Evolutionary conservation across 2,113 vertebrate genomes (phyloP).

Genomic region (Hepsetus odoe): DNA sequence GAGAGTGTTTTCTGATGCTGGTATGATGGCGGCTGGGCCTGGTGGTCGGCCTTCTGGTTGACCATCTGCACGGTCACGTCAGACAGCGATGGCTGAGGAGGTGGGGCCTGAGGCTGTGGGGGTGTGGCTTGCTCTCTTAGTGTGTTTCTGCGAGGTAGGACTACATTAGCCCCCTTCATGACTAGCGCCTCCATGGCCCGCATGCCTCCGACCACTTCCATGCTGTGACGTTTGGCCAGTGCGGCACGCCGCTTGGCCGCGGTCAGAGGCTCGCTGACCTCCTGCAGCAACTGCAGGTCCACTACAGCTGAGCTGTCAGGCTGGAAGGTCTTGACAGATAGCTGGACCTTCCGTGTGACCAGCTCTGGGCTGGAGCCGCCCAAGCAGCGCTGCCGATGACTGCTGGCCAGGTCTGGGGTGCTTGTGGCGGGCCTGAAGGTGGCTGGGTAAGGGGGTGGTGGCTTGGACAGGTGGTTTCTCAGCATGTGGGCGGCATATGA

Average conservation of each 20-base stretch:
- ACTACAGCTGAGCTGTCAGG: conserved; percentile 92
- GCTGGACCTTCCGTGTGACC: conserved; percentile 92
- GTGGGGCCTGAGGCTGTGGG: conserved; percentile 59
- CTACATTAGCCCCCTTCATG: conserved; percentile 79
- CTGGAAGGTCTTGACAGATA: conserved; percentile 95
- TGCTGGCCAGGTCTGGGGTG: conserved; percentile 93
- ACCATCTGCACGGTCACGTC: conserved; percentile 58
- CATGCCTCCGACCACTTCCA: conserved; percentile 86
- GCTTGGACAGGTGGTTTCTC: conserved; percentile 85
- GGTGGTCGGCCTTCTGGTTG: conserved; percentile 69
- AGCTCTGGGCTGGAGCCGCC: conserved; percentile 92
- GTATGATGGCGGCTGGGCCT: conserved; percentile 68
- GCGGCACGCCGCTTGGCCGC: conserved; percentile 81
- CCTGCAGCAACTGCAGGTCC: conserved; percentile 88
- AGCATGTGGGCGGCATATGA: conserved; percentile 76
- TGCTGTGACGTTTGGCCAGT: conserved; percentile 88
- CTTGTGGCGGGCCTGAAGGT: conserved; percentile 92
- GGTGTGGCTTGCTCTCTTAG: conserved; percentile 82
- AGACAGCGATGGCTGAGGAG: conserved; percentile 44
- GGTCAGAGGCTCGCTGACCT: conserved; percentile 89
- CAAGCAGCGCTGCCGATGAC: conserved; percentile 88
- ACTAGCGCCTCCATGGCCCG: conserved; percentile 83
- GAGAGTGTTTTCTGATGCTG: conserved; percentile 94
- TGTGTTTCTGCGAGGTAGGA: conserved; percentile 84
- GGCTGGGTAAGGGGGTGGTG: conserved; percentile 86